Conservation (phyloP, 2,113 vertebrate genomes). For the Charadrius vociferus region DNA sequence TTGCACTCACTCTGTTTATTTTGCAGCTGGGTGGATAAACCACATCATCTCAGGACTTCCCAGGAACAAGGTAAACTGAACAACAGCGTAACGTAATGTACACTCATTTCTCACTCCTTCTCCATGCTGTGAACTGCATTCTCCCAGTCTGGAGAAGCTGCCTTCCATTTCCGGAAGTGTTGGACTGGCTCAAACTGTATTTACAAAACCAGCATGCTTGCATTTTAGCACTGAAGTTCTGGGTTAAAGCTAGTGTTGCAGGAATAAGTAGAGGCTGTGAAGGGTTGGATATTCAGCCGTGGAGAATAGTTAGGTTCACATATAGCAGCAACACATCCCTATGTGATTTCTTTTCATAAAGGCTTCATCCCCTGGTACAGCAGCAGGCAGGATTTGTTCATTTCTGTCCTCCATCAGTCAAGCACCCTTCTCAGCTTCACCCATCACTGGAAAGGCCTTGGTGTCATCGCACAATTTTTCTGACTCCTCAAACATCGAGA, state of each 20-base stretch:
- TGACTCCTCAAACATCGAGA: neutral
- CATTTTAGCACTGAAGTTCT: neutral
- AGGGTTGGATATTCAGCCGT: neutral
- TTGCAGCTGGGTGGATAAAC: neutral
- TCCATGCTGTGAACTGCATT: neutral
- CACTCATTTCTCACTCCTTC: neutral
- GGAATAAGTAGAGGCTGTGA: neutral
- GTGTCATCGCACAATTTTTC: neutral
- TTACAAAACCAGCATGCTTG: neutral
- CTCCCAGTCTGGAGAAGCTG: neutral
- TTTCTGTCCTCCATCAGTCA: neutral
- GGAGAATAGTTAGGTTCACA: neutral
- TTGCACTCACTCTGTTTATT: neutral
- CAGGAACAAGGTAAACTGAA: neutral
- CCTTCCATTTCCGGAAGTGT: neutral
- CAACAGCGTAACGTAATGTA: neutral
- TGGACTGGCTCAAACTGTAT: neutral
- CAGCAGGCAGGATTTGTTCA: neutral
- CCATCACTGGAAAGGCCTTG: neutral
- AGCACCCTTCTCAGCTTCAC: neutral
- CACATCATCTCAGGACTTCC: rapidly evolving
- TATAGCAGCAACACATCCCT: neutral
- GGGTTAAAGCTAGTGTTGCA: neutral
- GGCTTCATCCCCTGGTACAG: neutral
- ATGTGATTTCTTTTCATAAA: neutral